Conservation (phyloP, 2,113 vertebrate species). For the Triplophysa siluroides region DNA sequence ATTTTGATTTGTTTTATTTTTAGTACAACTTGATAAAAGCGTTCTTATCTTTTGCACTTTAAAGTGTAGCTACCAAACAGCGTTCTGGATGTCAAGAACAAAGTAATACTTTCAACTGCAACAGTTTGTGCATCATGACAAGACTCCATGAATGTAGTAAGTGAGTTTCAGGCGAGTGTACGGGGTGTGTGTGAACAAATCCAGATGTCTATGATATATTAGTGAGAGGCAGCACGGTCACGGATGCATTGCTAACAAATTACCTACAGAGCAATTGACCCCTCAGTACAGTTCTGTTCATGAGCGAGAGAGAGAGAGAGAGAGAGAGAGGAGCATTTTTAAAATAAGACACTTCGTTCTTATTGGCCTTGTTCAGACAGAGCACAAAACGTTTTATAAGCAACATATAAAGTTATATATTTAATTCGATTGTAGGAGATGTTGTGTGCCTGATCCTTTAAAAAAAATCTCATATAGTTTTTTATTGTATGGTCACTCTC, state of each 20-base stretch:
- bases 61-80: neutral
- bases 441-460: too few species aligned
- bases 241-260: constrained; percentile 55
- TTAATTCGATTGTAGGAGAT: too few species aligned
- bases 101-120: neutral
- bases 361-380: neutral
- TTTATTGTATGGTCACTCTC: neutral
- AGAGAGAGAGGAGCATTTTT: constrained; percentile 27
- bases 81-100: neutral
- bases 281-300: constrained; percentile 11
- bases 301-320: neutral
- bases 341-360: neutral
- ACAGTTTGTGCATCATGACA: too few species aligned
- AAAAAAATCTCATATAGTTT: too few species aligned
- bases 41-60: neutral
- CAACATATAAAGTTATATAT: too few species aligned
- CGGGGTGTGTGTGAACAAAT: constrained; percentile 23
- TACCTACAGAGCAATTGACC: constrained; percentile 47
- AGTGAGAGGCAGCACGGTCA: constrained; percentile 43
- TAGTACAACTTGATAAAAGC: neutral
- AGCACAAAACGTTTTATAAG: too few species aligned
- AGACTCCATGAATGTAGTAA: neutral
- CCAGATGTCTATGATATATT: constrained; percentile 49
- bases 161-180: neutral
- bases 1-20: too few species aligned